phyloP scores from a whole-genome alignment of 2,113 vertebrate species.

The Toxostoma redivivum region DNA sequence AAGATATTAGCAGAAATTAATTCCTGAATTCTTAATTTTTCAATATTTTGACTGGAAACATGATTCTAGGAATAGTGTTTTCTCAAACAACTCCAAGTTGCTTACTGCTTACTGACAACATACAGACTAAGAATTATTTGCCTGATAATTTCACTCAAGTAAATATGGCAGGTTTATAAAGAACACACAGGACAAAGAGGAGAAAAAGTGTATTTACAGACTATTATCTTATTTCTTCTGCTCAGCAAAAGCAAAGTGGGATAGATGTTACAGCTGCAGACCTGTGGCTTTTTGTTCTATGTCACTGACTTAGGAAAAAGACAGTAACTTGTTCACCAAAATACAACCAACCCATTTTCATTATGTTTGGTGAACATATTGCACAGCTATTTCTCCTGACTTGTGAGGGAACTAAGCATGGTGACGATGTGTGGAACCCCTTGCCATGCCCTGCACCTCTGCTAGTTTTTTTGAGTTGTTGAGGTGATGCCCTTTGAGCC shows the following conservation, averaged over 20 bases:
- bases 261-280: not conserved
- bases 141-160: not conserved
- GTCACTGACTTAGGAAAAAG: not conserved
- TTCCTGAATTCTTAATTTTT: not conserved
- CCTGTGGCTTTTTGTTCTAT: not conserved
- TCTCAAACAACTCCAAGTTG: not conserved
- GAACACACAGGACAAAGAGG: not conserved
- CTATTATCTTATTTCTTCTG: not conserved
- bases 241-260: not conserved
- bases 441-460: not conserved
- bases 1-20: not conserved
- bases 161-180: not conserved
- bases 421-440: not conserved
- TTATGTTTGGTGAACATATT: not conserved
- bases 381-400: not conserved
- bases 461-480: not conserved
- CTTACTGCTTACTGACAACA: not conserved
- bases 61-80: not conserved
- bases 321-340: not conserved
- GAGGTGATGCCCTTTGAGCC: not conserved
- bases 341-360: not conserved
- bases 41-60: not conserved
- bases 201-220: not conserved
- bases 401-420: fast-evolving
- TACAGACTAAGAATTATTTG: not conserved